Base-by-base conservation (phyloP, 1,140 invertebrate species). In the Chrysomallon squamiferum region DNA sequence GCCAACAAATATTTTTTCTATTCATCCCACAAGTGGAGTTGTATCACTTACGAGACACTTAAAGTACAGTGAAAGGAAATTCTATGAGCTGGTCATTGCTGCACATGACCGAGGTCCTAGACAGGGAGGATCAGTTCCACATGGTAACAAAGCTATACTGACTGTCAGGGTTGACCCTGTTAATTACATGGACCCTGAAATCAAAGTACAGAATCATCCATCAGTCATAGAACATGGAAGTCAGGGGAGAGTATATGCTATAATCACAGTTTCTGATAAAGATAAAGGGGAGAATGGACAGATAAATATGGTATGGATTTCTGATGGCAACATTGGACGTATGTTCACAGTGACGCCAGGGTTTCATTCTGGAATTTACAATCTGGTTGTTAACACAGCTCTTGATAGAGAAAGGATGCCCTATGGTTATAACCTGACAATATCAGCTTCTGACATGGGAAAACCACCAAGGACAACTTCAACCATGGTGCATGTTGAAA, bases 11-110 rank as follows among this genome's bases (percentile, higher is more conserved):
- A 90, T 92, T 68, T 97, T 97, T 83, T 92, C 94, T 6, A 91
- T 97, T 62, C 94, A 98, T 86, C 95, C 95, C 13, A 94, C 95
- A 32, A 93, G 91, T 15, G 96, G 96, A 3, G 90, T 95, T 11
- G 90, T 98, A 43, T 92, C 93, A 2, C 87, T 96, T 7, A 93
- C 94, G 2, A 89, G 93, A 74, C 90, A 91, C 20, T 87, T 97
- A 33, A 75, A 74, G 45, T 81, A 69, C 56, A 60, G 66, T 11
- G 67, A 72, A 9, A 67, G 75, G 56, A 69, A 71, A 5, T 33
- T 66, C 47, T 91, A 95, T 82, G 89, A 93, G 66, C 83, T 97
- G 25, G 90, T 89, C 3, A 92, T 97, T 2, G 74, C 93, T 56
- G 95, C 93, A 0, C 89, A 91, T 73, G 95, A 97, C 78, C 88